Conservation (phyloP, 92 coral and sea anemone genomes). For the Epizoanthus illoricatus region DNA sequence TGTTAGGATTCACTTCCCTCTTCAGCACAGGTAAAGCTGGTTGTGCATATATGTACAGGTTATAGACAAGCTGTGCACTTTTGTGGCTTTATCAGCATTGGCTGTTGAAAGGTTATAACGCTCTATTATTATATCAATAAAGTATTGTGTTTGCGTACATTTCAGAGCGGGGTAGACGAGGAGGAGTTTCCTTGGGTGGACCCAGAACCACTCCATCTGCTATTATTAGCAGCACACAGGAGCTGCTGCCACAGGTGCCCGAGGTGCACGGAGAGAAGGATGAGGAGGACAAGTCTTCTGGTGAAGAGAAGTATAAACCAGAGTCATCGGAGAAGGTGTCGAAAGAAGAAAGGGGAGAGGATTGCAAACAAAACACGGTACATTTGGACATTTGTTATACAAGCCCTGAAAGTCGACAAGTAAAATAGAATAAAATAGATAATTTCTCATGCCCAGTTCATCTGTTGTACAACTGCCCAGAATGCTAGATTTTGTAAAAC, state of each 20-base stretch:
- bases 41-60: too few species aligned
- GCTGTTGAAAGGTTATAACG: neutral
- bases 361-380: constrained; percentile 21
- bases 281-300: constrained; percentile 44
- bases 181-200: constrained; percentile 78
- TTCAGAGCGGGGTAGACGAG: constrained; percentile 93
- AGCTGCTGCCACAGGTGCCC: constrained; percentile 46
- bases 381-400: neutral
- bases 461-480: too few species aligned
- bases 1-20: too few species aligned
- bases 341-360: constrained; percentile 58
- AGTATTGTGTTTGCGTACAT: neutral
- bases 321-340: constrained; percentile 36
- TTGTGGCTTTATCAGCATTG: neutral
- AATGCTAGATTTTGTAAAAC: too few species aligned
- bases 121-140: neutral
- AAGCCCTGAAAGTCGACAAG: too few species aligned
- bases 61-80: neutral
- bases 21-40: too few species aligned
- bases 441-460: too few species aligned
- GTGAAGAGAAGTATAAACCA: constrained; percentile 48
- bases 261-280: constrained; percentile 50
- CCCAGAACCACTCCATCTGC: constrained; percentile 45
- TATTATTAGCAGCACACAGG: constrained; percentile 42
- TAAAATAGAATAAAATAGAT: too few species aligned